Percentiles rank a stretch among this genome's conserved stretches.
Evolutionary conservation across 2,888 invertebrate species (phyloP).

Genomic region (Stenodera caucasica): DNA sequence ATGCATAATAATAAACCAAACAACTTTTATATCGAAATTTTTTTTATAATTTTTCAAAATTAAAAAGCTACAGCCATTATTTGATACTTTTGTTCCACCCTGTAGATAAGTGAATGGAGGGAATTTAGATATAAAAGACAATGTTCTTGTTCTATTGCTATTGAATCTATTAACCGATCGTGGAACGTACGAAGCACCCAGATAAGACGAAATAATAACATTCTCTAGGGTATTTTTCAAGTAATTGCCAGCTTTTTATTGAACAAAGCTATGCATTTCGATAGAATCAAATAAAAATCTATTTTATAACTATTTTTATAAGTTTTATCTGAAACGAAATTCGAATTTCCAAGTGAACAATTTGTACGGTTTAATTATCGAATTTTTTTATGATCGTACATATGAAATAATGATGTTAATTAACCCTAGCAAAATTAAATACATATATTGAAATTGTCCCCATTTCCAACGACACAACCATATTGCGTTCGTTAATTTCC

Average conservation of each 20-base stretch:
- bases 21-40: too few species aligned
- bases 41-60: too few species aligned
- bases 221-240: background rate
- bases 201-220: background rate
- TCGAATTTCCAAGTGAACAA: too few species aligned
- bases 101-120: background rate
- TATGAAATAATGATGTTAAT: background rate
- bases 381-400: background rate
- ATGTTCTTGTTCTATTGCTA: background rate
- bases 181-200: background rate
- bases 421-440: background rate
- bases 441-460: background rate
- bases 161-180: conserved; percentile 1
- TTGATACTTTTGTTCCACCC: too few species aligned
- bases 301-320: too few species aligned
- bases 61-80: too few species aligned
- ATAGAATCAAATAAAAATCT: too few species aligned
- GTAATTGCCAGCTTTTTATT: background rate
- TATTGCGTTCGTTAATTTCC: background rate
- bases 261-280: too few species aligned
- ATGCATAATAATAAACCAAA: too few species aligned
- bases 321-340: too few species aligned
- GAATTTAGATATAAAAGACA: conserved; percentile 1
- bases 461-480: background rate
- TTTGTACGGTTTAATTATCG: too few species aligned